Evolutionary conservation across 2,888 invertebrate genomes (phyloP), one percentile per base, ranked within the genome.

Genomic region (Ametastegia equiseti): DNA sequence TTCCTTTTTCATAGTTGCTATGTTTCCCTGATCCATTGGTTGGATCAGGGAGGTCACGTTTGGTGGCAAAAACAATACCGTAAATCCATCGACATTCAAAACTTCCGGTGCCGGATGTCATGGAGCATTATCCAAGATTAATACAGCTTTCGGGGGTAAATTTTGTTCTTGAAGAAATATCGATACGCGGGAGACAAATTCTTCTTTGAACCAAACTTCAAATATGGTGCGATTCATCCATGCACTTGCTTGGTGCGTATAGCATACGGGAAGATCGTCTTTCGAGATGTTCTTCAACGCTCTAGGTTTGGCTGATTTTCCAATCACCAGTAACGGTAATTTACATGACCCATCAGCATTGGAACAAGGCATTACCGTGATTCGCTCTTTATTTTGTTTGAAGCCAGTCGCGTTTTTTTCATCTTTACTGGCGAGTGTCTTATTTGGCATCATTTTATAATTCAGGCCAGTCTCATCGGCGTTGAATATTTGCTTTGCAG

Each of bases 341-440:
- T 86, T 86, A 27, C 81, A 82, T 19, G 81, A 83, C 11, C 85
- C 86, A 23, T 84, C 81, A 47, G 85, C 86, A 80, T 87, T 88
- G 54, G 80, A 80, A 67, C 86, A 86, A 36, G 83, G 81, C 57
- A 83, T 63, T 67, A 86, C 81, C 27, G 85, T 86, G 30, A 85
- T 47, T 54, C 84, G 80, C 83, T 86, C 83, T 83, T 85, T 85
- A 80, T 82, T 84, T 77, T 75, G 77, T 73, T 84, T 86, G 30
- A 82, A 82, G 19, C 83, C 84, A 65, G 84, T 77, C 45, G 85
- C 84, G 23, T 63, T 30, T 13, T 4, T 75, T 83, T 85, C 83
- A 45, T 82, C 82, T 75, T 80, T 57, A 23, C 81, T 42, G 65
- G 84, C 83, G 36, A 85, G 75, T 45, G 83, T 84, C 81, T 84